These are phyloP conservation scores for Athene noctua DNA, from an alignment of 2,113 vertebrate genomes.

Conservation along the genomic window DNA sequence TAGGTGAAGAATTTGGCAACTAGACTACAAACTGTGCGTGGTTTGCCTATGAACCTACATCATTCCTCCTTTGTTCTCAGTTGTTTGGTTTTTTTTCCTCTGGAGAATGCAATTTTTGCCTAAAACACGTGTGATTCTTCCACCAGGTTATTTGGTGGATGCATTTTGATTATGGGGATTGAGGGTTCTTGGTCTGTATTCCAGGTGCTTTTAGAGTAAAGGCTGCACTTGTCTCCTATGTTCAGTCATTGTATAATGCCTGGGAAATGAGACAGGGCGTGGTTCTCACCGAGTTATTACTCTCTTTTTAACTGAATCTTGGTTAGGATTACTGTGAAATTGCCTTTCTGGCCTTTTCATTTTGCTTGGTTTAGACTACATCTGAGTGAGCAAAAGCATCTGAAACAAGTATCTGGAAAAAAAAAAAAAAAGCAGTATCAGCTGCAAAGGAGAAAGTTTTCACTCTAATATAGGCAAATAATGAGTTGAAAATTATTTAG, in stretches of 20 bases:
- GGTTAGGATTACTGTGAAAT: neutral
- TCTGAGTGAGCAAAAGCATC: neutral
- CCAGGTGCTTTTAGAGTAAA: neutral
- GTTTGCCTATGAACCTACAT: neutral
- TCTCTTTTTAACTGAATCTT: neutral
- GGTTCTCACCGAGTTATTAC: neutral
- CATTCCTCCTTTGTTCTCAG: constrained; percentile 24
- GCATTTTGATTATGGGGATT: neutral
- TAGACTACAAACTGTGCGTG: neutral
- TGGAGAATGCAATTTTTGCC: neutral
- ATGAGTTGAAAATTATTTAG: neutral
- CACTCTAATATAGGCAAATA: neutral
- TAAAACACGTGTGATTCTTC: neutral
- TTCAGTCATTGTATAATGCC: neutral
- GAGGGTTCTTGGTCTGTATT: neutral
- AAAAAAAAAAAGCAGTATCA: neutral
- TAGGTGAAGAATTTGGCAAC: neutral
- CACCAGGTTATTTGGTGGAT: neutral
- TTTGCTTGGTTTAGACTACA: neutral
- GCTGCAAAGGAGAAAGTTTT: neutral
- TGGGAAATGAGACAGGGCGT: neutral
- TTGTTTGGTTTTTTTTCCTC: neutral
- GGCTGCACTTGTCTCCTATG: neutral
- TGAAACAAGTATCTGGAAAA: neutral
- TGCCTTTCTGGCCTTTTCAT: neutral